Evolutionary conservation across 2,888 invertebrate species (phyloP).

Genomic region (Melanophora roralis): DNA sequence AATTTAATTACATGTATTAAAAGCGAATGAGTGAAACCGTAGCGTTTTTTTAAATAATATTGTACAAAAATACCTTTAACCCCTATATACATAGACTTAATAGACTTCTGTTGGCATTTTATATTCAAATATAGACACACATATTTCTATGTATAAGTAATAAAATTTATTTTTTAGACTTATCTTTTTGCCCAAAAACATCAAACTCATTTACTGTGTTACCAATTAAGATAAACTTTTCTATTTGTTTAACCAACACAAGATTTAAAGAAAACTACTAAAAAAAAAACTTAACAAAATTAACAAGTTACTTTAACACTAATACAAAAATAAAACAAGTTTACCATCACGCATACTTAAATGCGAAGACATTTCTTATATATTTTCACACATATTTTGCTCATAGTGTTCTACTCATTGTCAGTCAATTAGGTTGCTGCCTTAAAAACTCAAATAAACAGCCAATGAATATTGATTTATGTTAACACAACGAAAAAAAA

Average conservation of each 20-base stretch:
- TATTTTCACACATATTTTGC: neutral
- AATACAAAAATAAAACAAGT: neutral
- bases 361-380: neutral
- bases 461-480: conserved; percentile 15
- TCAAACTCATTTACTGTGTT: neutral
- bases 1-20: too few species aligned
- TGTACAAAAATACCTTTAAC: too few species aligned
- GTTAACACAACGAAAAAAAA: neutral
- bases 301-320: neutral
- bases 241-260: neutral
- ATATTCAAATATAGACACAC: too few species aligned
- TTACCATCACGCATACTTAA: too few species aligned
- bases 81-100: too few species aligned
- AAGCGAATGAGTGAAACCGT: too few species aligned
- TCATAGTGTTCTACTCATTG: neutral
- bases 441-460: neutral
- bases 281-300: too few species aligned
- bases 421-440: neutral
- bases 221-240: neutral
- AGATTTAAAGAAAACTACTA: neutral
- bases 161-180: neutral
- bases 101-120: too few species aligned
- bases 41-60: too few species aligned
- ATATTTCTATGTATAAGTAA: neutral
- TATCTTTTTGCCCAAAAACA: neutral